Evolutionary conservation across 2,113 vertebrate genomes (phyloP).

Genomic region (Cathartes aura): DNA sequence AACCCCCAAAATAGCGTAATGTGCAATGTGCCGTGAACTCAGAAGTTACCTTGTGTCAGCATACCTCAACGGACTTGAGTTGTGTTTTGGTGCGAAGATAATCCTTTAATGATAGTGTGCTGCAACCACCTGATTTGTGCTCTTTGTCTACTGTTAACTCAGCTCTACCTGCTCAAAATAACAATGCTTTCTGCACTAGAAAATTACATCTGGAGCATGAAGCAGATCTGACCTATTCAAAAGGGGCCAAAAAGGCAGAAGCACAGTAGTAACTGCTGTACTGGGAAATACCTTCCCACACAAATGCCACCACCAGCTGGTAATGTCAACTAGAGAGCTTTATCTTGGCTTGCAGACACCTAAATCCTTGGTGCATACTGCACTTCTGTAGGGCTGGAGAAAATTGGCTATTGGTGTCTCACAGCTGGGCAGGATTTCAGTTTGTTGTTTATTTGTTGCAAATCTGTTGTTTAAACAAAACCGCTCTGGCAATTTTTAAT

Average conservation of each 20-base stretch:
- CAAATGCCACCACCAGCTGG: neutral
- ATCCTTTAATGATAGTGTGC: neutral
- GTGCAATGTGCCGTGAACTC: neutral
- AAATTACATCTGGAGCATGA: neutral
- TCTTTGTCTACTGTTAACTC: neutral
- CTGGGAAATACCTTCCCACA: neutral
- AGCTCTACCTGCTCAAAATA: neutral
- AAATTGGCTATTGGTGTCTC: neutral
- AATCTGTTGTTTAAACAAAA: neutral
- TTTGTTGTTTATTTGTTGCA: neutral
- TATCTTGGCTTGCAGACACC: neutral
- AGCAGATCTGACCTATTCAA: neutral
- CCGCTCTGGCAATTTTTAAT: neutral
- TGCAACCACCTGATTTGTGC: neutral
- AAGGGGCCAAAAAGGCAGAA: neutral
- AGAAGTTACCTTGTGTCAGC: neutral
- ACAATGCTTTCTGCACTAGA: neutral
- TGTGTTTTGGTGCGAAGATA: neutral
- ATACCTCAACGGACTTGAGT: neutral
- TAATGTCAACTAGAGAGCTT: neutral
- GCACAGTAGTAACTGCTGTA: neutral
- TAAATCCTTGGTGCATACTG: neutral
- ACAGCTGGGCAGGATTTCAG: neutral
- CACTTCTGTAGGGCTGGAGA: neutral
- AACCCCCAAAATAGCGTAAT: neutral